Percentiles rank a stretch among this genome's conserved stretches.
These are phyloP conservation scores for Rhingia campestris DNA, from an alignment of 2,888 invertebrate species.

Conservation along the genomic window DNA sequence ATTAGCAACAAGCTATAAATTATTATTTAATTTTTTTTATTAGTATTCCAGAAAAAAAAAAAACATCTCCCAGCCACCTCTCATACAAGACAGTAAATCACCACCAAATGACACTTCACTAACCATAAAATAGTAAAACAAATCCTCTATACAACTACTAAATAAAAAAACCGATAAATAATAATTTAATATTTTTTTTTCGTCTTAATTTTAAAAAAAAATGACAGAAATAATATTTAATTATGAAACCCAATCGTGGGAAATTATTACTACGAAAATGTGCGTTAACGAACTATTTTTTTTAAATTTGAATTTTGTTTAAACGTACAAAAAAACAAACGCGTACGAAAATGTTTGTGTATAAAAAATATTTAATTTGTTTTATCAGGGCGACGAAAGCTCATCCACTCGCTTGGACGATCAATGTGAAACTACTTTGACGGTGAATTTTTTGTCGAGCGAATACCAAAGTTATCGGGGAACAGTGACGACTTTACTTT, in stretches of 20 bases:
- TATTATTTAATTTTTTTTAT: background rate
- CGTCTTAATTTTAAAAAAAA: background rate
- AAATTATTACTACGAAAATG: conserved; percentile 9
- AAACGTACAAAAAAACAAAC: conserved; percentile 21
- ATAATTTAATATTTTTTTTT: background rate
- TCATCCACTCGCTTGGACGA: conserved; percentile 57
- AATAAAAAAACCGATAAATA: background rate
- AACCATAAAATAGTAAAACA: background rate
- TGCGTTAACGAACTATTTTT: background rate
- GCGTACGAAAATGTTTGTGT: background rate
- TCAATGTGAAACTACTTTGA: conserved; percentile 53
- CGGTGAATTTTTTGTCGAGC: conserved; percentile 39
- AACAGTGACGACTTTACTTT: conserved; percentile 39
- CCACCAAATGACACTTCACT: conserved; percentile 12
- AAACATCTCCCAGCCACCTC: conserved; percentile 12
- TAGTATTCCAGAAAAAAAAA: background rate
- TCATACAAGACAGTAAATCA: conserved; percentile 16
- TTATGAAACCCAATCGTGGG: background rate
- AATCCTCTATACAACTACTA: background rate
- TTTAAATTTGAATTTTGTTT: conserved; percentile 1
- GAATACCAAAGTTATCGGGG: conserved; percentile 19
- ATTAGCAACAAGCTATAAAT: background rate
- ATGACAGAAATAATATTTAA: conserved; percentile 16
- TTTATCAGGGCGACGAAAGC: conserved; percentile 53
- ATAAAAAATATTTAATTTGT: conserved; percentile 11